Base-by-base conservation (phyloP, 2,888 invertebrate species). In the Dasysyrphus tricinctus region DNA sequence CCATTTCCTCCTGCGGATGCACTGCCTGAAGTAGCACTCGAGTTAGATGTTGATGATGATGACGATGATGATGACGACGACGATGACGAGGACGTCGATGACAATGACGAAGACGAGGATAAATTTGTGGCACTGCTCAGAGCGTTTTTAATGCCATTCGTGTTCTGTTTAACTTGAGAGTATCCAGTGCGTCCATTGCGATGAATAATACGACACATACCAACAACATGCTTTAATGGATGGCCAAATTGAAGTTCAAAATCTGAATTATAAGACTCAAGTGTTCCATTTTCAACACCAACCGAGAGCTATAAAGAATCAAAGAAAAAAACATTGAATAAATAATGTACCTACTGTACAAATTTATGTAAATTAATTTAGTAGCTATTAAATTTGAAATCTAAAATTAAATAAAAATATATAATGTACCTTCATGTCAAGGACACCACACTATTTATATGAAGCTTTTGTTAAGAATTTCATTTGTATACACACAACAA, bases 161-260 rank as follows among this genome's bases (percentile, higher is more conserved):
- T 65, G 57, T 47, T 81, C 47, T 90, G 88, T 88, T 92, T 92
- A 9, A 91, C 89, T 88, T 92, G 92, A 72, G 91, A 89, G 80
- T 91, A 92, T 44, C 91, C 92, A 75, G 90, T 91, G 86, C 92
- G 92, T 80, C 90, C 90, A 88, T 90, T 92, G 74, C 90, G 90
- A 88, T 92, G 91, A 42, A 91, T 89, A 82, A 92, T 91, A 83
- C 92, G 92, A 80, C 93, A 93, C 92, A 93, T 92, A 83, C 94
- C 92, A 63, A 94, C 93, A 90, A 96, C 95, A 89, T 95, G 94
- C 37, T 94, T 94, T 5, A 95, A 90, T 80, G 94, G 93, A 91
- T 96, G 96, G 0, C 95, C 93, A 75, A 95, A 94, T 72, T 95
- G 94, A 0, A 95, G 94, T 90, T 96, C 95, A 88, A 96, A 96